These are phyloP conservation scores for Schizotus pectinicornis DNA, from an alignment of 2,888 invertebrate genomes.

Conservation along the genomic window DNA sequence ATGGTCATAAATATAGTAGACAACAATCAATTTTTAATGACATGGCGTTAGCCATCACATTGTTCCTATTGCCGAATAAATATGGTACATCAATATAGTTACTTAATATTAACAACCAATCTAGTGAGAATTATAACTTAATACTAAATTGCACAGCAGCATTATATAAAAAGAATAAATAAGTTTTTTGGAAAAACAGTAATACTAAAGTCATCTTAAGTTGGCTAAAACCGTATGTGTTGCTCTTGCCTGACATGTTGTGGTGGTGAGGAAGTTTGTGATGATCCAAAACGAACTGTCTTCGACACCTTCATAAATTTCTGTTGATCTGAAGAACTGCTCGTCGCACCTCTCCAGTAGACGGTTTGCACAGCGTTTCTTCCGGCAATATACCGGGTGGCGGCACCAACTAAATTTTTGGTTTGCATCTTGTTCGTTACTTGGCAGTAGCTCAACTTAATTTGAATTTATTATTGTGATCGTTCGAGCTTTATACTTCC, in stretches of 20 bases:
- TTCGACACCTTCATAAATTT: conserved; percentile 53
- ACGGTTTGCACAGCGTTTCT: conserved; percentile 78
- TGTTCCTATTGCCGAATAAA: no score
- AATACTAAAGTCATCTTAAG: background rate
- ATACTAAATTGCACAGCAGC: no score
- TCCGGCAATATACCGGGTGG: conserved; percentile 75
- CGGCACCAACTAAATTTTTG: conserved; percentile 70
- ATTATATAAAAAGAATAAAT: no score
- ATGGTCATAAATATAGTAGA: no score
- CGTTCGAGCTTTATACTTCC: conserved; percentile 5
- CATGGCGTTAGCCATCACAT: no score
- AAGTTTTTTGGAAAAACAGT: background rate
- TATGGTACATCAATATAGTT: no score
- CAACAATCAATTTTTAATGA: no score
- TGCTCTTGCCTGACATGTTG: conserved; percentile 22
- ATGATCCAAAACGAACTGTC: conserved; percentile 48
- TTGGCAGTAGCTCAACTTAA: background rate
- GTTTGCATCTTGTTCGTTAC: conserved; percentile 44
- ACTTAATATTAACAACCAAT: no score
- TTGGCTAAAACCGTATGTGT: conserved; percentile 14
- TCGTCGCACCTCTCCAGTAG: conserved; percentile 71
- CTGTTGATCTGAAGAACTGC: conserved; percentile 32
- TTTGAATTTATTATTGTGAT: background rate
- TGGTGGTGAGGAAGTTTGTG: conserved; percentile 5
- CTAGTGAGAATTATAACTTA: no score